These are phyloP conservation scores for Crenuchus spilurus DNA, from an alignment of 2,797 vertebrate species.

Conservation along the genomic window DNA sequence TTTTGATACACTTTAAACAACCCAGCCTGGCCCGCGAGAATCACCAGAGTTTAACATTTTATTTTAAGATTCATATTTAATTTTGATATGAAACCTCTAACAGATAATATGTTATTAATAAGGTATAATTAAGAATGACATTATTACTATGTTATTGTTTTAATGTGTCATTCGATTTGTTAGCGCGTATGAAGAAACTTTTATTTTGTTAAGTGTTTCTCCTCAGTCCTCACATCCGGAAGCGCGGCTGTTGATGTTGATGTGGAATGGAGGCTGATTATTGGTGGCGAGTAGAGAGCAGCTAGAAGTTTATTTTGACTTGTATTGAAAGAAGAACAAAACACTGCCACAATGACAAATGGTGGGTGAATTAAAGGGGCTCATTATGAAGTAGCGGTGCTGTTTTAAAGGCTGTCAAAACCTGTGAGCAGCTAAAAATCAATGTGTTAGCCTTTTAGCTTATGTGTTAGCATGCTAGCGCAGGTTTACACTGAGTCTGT, in stretches of 20 bases:
- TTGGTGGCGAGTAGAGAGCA: slow-evolving; percentile 58
- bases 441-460: neutral
- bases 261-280: slow-evolving; percentile 54
- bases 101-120: no score
- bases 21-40: no score
- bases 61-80: no score
- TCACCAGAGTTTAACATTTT: no score
- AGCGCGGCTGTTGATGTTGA: neutral
- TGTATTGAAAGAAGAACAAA: slow-evolving; percentile 37
- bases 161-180: no score
- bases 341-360: slow-evolving; percentile 77
- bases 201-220: neutral
- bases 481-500: neutral
- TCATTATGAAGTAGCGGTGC: neutral
- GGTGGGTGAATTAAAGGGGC: slow-evolving; percentile 63
- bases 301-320: slow-evolving; percentile 14
- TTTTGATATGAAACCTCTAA: no score
- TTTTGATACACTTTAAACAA: no score
- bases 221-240: slow-evolving; percentile 25
- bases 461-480: slow-evolving; percentile 43
- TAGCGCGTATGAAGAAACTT: no score
- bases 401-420: neutral
- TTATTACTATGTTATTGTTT: no score
- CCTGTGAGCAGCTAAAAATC: neutral
- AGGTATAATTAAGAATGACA: no score